phyloP scores from a whole-genome alignment of 2,888 invertebrate species.

The Polydrusus pterygomalis region DNA sequence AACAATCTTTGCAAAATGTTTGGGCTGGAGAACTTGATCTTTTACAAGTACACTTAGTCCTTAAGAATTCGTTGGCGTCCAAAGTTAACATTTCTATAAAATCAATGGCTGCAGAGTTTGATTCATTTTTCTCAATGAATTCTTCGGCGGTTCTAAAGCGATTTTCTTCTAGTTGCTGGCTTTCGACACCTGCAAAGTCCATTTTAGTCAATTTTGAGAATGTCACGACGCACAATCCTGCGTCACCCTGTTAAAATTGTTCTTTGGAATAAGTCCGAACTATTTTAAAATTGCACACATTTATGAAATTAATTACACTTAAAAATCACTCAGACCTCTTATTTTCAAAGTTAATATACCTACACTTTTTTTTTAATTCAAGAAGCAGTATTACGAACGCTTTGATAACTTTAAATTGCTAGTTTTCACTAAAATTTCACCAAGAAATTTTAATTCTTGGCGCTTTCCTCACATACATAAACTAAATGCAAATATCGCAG shows the following conservation, averaged over 20 bases:
- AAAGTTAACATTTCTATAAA: conserved; percentile 52
- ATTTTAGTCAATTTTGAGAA: neutral
- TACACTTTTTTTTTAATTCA: neutral
- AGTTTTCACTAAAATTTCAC: neutral
- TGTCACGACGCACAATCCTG: neutral
- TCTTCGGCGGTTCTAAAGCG: neutral
- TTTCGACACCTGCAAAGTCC: neutral
- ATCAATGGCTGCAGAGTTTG: conserved; percentile 10
- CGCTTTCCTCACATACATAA: conserved; percentile 20
- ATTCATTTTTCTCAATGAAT: neutral
- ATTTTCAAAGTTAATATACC: no score
- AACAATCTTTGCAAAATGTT: conserved; percentile 49
- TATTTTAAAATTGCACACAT: no score
- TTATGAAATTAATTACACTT: no score
- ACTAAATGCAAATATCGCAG: conserved; percentile 16
- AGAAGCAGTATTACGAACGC: neutral
- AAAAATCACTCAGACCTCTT: no score
- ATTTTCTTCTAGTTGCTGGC: conserved; percentile 23
- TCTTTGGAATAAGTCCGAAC: no score
- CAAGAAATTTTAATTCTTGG: conserved; percentile 2
- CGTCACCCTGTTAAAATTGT: no score
- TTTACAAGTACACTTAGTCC: conserved; percentile 43
- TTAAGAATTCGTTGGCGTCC: conserved; percentile 48
- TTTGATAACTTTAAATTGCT: no score
- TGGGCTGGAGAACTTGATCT: neutral